Base-by-base conservation (phyloP, 2,797 vertebrate genomes). In the Lagorchestes hirsutus region DNA sequence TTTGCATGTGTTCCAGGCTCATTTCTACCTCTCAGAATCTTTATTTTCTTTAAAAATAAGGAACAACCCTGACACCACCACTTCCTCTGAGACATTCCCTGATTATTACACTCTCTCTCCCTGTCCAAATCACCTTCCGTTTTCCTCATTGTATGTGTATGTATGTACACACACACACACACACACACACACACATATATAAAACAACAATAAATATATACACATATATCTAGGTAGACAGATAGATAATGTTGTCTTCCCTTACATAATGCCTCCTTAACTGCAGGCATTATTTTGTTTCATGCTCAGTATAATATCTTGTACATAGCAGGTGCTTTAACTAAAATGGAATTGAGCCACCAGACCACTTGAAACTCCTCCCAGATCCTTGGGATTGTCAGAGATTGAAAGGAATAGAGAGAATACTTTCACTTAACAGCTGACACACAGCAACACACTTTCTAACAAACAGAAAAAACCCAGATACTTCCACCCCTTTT, bases 391-490 rank as follows among this genome's bases (percentile, higher is more conserved):
- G 46, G 28, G 74, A 87, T 22, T 50, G 9, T 87, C 40, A 50
- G 74, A n/a, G 6, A 87, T 22, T 50, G 22, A 96, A 22, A 90
- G 90, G n/a, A 91, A 57, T 3, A n/a, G 54, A 87, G 52, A 95
- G 46, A 50, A 95, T 29, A 94, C 9, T 62, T 6, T 92, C 95
- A 56, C 54, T 54, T 62, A 91, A 5, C 46, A 46, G 34, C 95
- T 67, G 59, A 90, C 55, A 94, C 90, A 92, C 14, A 87, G 16
- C 54, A 40, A 58, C 1, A 91, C 55, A 90, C 28, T 58, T 95
- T 58, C 28, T 93, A 90, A 50, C 56, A 52, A 94, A 95, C 10
- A 93, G 87, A 92, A 93, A 58, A 58, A 93, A 94, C 62, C 57
- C 91, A 74, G 92, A 5, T 92, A 56, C 28, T 46, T 87, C 91